Conservation (phyloP, 1,140 invertebrate species). For the Armadillidium nasatum region DNA sequence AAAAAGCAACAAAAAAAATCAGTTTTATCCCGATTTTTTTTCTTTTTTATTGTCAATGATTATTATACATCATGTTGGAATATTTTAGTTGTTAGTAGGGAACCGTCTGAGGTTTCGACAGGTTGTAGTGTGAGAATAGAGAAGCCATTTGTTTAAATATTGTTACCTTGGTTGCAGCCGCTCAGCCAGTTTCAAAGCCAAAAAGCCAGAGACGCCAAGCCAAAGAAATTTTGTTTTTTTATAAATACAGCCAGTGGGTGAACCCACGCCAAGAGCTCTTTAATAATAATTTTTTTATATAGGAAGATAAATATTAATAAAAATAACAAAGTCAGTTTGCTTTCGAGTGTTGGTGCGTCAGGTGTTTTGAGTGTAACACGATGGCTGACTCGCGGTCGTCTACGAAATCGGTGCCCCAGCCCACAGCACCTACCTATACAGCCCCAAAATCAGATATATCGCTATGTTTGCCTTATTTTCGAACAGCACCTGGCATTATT, state of each 20-base stretch:
- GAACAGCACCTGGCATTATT: conserved; percentile 26
- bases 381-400: conserved; percentile 23
- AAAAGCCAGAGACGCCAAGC: neutral
- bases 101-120: neutral
- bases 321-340: too few relatives aligned
- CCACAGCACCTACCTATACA: conserved; percentile 23
- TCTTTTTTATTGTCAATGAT: too few relatives aligned
- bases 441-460: conserved; percentile 20
- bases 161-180: neutral
- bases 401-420: neutral
- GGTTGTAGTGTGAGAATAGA: neutral
- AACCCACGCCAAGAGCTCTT: neutral
- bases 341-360: neutral
- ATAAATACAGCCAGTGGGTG: neutral
- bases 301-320: neutral
- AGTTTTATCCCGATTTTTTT: too few relatives aligned
- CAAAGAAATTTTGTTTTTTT: neutral
- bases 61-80: neutral
- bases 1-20: too few relatives aligned
- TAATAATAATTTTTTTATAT: neutral
- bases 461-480: conserved; percentile 23
- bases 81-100: neutral
- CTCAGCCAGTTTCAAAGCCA: neutral
- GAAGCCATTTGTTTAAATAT: neutral
- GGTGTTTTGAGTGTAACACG: neutral